phyloP scores from a whole-genome alignment of 2,113 vertebrate genomes.

The Ceyx cyanopectus region DNA sequence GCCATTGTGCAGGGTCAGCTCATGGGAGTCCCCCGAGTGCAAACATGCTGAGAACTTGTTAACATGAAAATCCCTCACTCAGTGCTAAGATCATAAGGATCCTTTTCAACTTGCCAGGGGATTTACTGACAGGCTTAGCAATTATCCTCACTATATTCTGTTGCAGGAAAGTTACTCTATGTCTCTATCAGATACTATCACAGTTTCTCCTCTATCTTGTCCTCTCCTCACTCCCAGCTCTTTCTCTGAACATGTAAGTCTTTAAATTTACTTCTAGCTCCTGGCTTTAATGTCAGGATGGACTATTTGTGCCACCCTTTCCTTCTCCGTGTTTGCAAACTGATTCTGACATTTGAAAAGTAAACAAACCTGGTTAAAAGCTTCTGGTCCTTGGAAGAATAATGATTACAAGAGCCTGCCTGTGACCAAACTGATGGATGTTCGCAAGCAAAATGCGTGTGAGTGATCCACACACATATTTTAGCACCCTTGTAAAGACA shows the following conservation, averaged over 20 bases:
- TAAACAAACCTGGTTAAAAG: background rate
- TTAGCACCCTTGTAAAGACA: background rate
- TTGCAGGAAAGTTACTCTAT: background rate
- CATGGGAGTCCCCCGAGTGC: background rate
- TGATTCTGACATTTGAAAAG: background rate
- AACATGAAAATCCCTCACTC: background rate
- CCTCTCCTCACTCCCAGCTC: background rate
- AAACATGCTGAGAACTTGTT: background rate
- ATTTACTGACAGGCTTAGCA: background rate
- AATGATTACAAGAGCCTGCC: background rate
- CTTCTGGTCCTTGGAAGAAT: background rate
- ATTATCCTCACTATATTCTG: background rate
- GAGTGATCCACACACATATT: background rate
- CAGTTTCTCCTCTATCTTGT: background rate
- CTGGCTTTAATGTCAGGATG: background rate
- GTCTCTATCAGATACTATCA: background rate
- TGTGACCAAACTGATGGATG: background rate
- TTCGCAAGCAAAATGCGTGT: background rate
- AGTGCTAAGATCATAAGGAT: background rate
- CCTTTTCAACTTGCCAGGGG: background rate
- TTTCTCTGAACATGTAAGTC: background rate
- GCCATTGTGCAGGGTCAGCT: background rate
- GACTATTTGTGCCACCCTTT: background rate
- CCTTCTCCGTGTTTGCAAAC: background rate
- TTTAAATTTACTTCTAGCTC: background rate